phyloP scores from a whole-genome alignment of 2,888 invertebrate species.

The Cheilosia scutellata region DNA sequence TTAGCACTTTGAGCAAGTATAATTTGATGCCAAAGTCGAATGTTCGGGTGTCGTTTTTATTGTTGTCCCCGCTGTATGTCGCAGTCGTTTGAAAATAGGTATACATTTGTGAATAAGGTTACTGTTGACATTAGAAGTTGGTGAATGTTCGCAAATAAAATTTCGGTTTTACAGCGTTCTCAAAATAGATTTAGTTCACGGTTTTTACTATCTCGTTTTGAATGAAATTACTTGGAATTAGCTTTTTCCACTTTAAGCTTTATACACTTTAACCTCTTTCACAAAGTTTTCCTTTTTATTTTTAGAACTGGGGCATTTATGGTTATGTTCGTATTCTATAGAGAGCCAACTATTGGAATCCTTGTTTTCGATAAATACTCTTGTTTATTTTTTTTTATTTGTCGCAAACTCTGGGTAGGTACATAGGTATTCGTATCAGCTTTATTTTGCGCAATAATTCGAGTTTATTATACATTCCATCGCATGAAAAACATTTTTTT shows the following conservation, averaged over 20 bases:
- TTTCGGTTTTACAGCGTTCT: slow-evolving; percentile 23
- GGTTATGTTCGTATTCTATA: no score
- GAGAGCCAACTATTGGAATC: no score
- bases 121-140: slow-evolving; percentile 24
- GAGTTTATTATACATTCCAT: no score
- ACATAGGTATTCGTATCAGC: no score
- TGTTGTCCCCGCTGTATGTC: background rate
- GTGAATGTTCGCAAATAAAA: slow-evolving; percentile 22
- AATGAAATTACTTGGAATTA: slow-evolving; percentile 32
- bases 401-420: no score
- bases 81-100: background rate
- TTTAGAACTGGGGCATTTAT: no score
- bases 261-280: slow-evolving; percentile 1
- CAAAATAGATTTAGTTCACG: background rate
- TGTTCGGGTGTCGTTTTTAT: slow-evolving; percentile 26
- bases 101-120: slow-evolving; percentile 29
- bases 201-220: slow-evolving; percentile 20
- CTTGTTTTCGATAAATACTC: no score
- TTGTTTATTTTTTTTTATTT: no score
- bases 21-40: slow-evolving; percentile 20
- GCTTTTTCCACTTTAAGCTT: slow-evolving; percentile 29
- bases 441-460: no score
- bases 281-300: background rate
- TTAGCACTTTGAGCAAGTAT: slow-evolving; percentile 22
- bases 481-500: no score